Base-by-base conservation (phyloP, 2,888 invertebrate genomes). In the Balanococcus diminutus region DNA sequence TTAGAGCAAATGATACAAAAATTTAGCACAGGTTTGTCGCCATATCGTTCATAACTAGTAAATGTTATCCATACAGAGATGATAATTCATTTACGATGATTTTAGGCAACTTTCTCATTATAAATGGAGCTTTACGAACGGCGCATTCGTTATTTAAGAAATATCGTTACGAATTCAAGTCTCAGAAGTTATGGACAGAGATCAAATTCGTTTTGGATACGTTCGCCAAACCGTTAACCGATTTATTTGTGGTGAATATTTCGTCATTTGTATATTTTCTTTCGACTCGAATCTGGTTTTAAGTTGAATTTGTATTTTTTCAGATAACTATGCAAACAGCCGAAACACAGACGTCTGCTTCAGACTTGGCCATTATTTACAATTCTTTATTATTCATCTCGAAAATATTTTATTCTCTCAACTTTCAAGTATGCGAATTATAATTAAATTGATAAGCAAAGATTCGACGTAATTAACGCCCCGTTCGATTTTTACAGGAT, bases 371-470 rank as follows among this genome's bases (percentile, higher is more conserved):
- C 2, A 31, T 97, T 4, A 96, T 98, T 88, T 98, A 97, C 89
- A 94, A 95, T 86, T 98, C 98, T 0, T 91, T 99, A 46, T 93
- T 95, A 28, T 91, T 98, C 32, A 95, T 98, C 86, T 95, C 95
- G 89, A 98, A 99, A 91, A 96, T 99, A 82, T 99, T 99, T 91
- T 97, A 97, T 90, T 98, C 98, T 0, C 92, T 99, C 25, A 99
- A 99, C 90, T 96, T 94, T 88, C 99, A 99, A 92, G 92, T 92
- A 89, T 89, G 89, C n/a, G 22, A 75, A 82, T n/a, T 79, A 14
- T 2, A 14, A 9, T 67, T 8, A 2, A 2, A 9, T 31, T 28
- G 28, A 67, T 2, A 1, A 67, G 2, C 5, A 3, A 5, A 56
- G 28, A 28, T 2, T 75, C 51, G 19, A 75, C n/a, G 31, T 14